phyloP scores from a whole-genome alignment of 2,888 invertebrate species.

The Orthosia gracilis region DNA sequence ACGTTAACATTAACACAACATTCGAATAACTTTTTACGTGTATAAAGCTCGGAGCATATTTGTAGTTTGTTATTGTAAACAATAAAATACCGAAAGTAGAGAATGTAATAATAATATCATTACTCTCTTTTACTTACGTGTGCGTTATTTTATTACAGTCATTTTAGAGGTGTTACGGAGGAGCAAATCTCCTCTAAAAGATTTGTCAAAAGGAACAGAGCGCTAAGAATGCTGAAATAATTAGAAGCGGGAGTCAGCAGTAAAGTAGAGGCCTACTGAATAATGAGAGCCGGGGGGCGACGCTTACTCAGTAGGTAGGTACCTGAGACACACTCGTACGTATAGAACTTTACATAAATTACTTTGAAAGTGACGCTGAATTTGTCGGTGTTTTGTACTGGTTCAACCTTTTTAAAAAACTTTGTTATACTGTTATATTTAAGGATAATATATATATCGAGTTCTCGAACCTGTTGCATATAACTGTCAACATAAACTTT shows the following conservation, averaged over 20 bases:
- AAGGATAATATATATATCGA: constrained; percentile 8
- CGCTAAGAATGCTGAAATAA: constrained; percentile 73
- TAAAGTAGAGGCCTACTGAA: constrained; percentile 70
- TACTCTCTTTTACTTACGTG: constrained; percentile 43
- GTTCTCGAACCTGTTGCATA: not conserved
- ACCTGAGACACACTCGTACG: constrained; percentile 42
- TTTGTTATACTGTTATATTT: not conserved
- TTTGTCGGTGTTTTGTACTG: constrained; percentile 58
- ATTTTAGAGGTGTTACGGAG: constrained; percentile 56
- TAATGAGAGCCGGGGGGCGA: constrained; percentile 61
- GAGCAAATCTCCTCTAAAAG: constrained; percentile 63
- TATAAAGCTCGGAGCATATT: constrained; percentile 27
- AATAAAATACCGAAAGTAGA: constrained; percentile 14
- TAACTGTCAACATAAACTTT: not conserved
- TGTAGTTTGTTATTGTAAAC: constrained; percentile 26
- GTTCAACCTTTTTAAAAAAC: constrained; percentile 2
- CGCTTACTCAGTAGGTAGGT: constrained; percentile 45
- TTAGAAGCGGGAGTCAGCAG: constrained; percentile 70
- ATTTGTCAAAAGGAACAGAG: constrained; percentile 70
- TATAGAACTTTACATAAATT: constrained; percentile 65
- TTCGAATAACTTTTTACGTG: constrained; percentile 17
- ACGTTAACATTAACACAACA: constrained; percentile 12
- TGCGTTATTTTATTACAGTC: constrained; percentile 58
- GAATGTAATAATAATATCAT: constrained; percentile 36
- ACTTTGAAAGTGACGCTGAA: constrained; percentile 60